These are phyloP conservation scores for Gastracanthus pulcherrimus DNA, from an alignment of 2,888 invertebrate species.

Conservation along the genomic window DNA sequence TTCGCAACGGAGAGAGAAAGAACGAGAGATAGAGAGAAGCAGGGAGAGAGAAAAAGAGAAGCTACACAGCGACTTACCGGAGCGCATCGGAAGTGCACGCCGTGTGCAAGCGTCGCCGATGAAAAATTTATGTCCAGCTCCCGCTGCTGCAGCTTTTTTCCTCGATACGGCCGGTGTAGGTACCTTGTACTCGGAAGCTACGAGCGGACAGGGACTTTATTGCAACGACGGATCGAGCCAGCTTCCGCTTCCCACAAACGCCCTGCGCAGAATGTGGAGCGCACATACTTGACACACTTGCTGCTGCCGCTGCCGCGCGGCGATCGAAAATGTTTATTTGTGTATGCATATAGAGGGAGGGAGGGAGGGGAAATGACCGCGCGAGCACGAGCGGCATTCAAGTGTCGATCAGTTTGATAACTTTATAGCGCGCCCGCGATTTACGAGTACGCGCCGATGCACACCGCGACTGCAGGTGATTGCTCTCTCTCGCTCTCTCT, in stretches of 20 bases:
- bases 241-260: conserved; percentile 40
- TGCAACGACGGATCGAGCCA: not conserved
- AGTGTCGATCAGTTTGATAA: conserved; percentile 50
- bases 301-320: too few species aligned
- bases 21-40: too few species aligned
- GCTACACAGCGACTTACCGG: not conserved
- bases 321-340: not conserved
- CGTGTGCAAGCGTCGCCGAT: not conserved
- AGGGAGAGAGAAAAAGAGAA: not conserved
- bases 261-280: conserved; percentile 8
- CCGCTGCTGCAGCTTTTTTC: not conserved
- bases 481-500: not conserved
- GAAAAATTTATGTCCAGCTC: conserved; percentile 33
- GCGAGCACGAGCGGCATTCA: conserved; percentile 27
- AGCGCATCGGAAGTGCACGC: conserved; percentile 34
- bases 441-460: conserved; percentile 17
- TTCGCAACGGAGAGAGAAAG: conserved; percentile 7
- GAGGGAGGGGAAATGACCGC: not conserved
- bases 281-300: conserved; percentile 40
- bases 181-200: not conserved
- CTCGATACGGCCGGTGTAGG: not conserved
- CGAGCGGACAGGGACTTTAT: not conserved
- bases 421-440: conserved; percentile 34
- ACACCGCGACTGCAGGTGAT: conserved; percentile 28
- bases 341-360: not conserved